Conservation (phyloP, 37 sponge, comb jelly and placozoan genomes). For the Cliona cf. orientalis region DNA sequence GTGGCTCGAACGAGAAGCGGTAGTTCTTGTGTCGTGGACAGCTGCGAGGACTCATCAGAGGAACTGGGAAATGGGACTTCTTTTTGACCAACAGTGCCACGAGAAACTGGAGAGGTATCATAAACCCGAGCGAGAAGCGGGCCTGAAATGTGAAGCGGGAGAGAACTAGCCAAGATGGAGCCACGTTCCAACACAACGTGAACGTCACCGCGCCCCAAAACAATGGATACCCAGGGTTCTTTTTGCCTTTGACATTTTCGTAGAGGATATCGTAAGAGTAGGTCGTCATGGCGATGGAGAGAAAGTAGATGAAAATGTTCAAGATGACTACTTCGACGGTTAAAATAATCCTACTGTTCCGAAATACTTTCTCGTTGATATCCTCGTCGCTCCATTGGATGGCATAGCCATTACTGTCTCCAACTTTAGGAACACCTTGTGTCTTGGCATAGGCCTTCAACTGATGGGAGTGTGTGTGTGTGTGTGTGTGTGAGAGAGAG, state of each 20-base stretch:
- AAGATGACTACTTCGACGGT: slow-evolving; percentile 16
- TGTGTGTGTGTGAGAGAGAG: not conserved
- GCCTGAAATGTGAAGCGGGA: not conserved
- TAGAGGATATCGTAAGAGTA: slow-evolving; percentile 39
- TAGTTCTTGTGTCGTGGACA: slow-evolving; percentile 1
- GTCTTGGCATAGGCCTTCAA: slow-evolving; percentile 32
- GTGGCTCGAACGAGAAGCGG: not conserved
- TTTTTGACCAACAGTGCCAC: slow-evolving; percentile 45
- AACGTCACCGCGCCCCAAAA: slow-evolving; percentile 44
- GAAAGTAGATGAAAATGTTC: slow-evolving; percentile 43
- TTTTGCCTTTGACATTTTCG: slow-evolving; percentile 24
- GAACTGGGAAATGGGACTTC: slow-evolving; percentile 50
- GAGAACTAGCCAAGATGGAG: slow-evolving; percentile 48
- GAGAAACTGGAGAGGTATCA: slow-evolving; percentile 39
- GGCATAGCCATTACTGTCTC: slow-evolving; percentile 28
- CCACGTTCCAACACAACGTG: slow-evolving; percentile 43
- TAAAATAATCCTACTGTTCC: not conserved
- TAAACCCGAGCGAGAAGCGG: not conserved
- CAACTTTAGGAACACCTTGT: slow-evolving; percentile 6
- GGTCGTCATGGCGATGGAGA: slow-evolving; percentile 13
- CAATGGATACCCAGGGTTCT: slow-evolving; percentile 51
- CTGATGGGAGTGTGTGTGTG: too few species aligned
- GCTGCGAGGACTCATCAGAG: not conserved
- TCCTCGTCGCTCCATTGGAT: slow-evolving; percentile 17
- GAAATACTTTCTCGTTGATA: not conserved